These are phyloP conservation scores for Danaus plexippus DNA, from an alignment of 1,140 invertebrate species.

Conservation along the genomic window DNA sequence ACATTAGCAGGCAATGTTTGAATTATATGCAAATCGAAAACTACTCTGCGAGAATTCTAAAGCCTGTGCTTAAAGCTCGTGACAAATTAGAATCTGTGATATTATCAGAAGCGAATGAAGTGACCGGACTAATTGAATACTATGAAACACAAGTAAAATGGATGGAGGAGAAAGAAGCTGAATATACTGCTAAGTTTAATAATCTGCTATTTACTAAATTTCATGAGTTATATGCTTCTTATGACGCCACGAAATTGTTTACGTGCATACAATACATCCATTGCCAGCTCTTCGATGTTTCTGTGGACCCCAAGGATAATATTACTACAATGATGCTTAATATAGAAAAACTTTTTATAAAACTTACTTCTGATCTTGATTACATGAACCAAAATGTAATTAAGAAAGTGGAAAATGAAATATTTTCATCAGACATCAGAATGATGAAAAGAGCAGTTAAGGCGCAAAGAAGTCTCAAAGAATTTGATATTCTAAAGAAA, in stretches of 20 bases:
- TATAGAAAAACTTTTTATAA: conserved; percentile 23
- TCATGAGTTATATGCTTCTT: conserved; percentile 23
- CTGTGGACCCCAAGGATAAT: conserved; percentile 26
- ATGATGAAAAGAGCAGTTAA: conserved; percentile 24
- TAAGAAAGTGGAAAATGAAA: conserved; percentile 22
- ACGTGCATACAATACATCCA: conserved; percentile 27
- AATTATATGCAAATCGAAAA: conserved; percentile 28
- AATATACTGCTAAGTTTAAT: conserved; percentile 21
- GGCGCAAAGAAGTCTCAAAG: conserved; percentile 26
- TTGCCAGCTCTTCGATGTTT: conserved; percentile 14
- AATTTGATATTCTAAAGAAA: conserved; percentile 28
- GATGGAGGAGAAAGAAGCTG: conserved; percentile 19
- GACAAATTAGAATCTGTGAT: conserved; percentile 16
- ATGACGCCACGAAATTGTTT: conserved; percentile 27
- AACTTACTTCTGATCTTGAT: conserved; percentile 20
- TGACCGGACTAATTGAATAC: conserved; percentile 13
- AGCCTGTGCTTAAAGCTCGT: conserved; percentile 11
- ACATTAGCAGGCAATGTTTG: conserved; percentile 24
- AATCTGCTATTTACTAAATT: conserved; percentile 21
- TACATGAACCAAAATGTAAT: conserved; percentile 24
- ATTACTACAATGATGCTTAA: conserved; percentile 14
- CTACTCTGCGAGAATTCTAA: conserved; percentile 14
- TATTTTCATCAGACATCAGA: conserved; percentile 24
- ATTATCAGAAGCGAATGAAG: conserved; percentile 13
- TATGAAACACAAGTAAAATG: conserved; percentile 17